Conservation (phyloP, 1,140 invertebrate species). For the Listronotus bonariensis region DNA sequence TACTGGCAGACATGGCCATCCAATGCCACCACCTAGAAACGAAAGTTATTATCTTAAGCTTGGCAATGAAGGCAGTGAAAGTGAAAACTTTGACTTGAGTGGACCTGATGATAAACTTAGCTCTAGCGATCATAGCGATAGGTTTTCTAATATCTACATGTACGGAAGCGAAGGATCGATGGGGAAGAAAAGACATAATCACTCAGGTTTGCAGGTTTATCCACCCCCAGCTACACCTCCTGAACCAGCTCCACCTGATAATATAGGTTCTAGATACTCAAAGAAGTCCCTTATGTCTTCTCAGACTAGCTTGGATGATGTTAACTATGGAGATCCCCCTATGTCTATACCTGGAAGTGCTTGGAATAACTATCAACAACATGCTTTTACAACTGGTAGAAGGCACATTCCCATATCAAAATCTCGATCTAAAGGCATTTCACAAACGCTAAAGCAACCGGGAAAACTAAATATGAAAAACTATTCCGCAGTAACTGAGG, state of each 20-base stretch:
- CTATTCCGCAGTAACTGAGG: constrained; percentile 85
- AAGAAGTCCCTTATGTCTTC: constrained; percentile 56
- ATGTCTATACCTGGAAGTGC: constrained; percentile 56
- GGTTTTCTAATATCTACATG: constrained; percentile 59
- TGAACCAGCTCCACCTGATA: constrained; percentile 80
- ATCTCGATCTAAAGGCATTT: constrained; percentile 72
- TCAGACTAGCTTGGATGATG: constrained; percentile 69
- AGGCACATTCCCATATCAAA: constrained; percentile 67
- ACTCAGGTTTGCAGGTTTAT: constrained; percentile 77
- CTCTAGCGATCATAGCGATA: constrained; percentile 72
- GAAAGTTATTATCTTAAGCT: constrained; percentile 72
- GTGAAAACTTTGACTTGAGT: constrained; percentile 79
- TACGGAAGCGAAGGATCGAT: constrained; percentile 54
- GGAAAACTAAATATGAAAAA: constrained; percentile 90
- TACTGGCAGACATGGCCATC: constrained; percentile 52
- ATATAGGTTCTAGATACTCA: constrained; percentile 52
- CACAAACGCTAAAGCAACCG: constrained; percentile 84
- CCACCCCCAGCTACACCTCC: constrained; percentile 79
- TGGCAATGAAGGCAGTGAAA: constrained; percentile 70
- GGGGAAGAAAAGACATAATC: constrained; percentile 48
- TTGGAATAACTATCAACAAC: constrained; percentile 70
- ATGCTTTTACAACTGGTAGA: constrained; percentile 83
- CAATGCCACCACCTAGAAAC: constrained; percentile 67
- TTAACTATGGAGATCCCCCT: constrained; percentile 59
- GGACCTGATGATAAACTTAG: constrained; percentile 58